Conservation (phyloP, 2,888 invertebrate genomes). For the Platycheirus rosarum region DNA sequence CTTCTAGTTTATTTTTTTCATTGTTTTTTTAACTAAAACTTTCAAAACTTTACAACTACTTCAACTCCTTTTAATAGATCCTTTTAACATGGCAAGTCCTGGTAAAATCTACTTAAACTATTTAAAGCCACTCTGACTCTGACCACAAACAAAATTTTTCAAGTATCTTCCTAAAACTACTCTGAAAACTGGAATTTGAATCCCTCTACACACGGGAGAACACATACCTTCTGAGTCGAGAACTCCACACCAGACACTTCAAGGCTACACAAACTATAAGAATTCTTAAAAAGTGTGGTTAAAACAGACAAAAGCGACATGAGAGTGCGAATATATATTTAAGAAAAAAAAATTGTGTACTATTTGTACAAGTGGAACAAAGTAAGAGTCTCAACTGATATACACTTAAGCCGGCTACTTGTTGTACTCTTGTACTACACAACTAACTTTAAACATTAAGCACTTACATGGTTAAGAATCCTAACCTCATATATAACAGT, state of each 20-base stretch:
- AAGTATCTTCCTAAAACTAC: slow-evolving; percentile 6
- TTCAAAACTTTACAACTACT: not conserved
- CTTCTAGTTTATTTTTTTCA: no score
- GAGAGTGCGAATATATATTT: slow-evolving; percentile 15
- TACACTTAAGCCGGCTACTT: slow-evolving; percentile 39
- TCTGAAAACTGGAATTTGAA: no score
- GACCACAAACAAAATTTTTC: slow-evolving; percentile 5
- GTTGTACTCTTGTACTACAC: slow-evolving; percentile 8
- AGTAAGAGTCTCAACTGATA: slow-evolving; percentile 36
- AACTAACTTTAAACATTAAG: slow-evolving; percentile 54
- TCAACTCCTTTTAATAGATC: slow-evolving; percentile 3
- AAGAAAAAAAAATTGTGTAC: not conserved
- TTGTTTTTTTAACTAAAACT: slow-evolving; percentile 1
- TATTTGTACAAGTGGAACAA: slow-evolving; percentile 23
- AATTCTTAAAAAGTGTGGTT: slow-evolving; percentile 21
- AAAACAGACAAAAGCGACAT: slow-evolving; percentile 14
- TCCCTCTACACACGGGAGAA: no score
- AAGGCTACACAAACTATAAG: slow-evolving; percentile 19
- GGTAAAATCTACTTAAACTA: slow-evolving; percentile 23
- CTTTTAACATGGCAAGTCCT: slow-evolving; percentile 9
- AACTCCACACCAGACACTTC: slow-evolving; percentile 8
- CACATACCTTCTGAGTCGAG: no score
- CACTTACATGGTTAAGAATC: slow-evolving; percentile 48
- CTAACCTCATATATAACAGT: slow-evolving; percentile 46
- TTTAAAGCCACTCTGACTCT: slow-evolving; percentile 23